Evolutionary conservation across 2,113 vertebrate genomes (phyloP).

Genomic region (Sapayoa aenigma): DNA sequence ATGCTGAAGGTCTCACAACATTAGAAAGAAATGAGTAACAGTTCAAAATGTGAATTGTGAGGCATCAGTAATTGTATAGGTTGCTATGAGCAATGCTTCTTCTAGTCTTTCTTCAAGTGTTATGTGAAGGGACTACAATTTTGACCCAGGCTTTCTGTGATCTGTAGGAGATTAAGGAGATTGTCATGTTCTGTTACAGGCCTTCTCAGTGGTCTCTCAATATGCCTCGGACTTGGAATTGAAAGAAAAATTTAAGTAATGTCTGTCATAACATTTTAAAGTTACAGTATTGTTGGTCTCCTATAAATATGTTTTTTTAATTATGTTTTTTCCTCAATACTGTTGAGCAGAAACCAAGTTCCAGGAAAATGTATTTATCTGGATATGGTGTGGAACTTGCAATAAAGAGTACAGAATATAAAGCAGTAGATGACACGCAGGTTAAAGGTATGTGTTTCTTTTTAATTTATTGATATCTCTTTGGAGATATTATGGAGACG

Average conservation of each 20-base stretch:
- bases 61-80: not conserved
- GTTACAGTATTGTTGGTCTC: not conserved
- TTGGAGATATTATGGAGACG: not conserved
- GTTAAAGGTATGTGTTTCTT: slow-evolving; percentile 79
- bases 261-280: not conserved
- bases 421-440: slow-evolving; percentile 90
- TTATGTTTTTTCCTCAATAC: not conserved
- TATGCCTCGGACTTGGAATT: not conserved
- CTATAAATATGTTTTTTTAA: not conserved
- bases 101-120: not conserved
- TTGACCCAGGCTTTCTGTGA: not conserved
- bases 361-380: slow-evolving; percentile 87
- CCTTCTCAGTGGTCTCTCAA: not conserved
- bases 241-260: not conserved
- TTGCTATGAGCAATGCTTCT: not conserved
- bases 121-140: not conserved
- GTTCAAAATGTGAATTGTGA: not conserved
- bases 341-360: slow-evolving; percentile 77
- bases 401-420: slow-evolving; percentile 97
- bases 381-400: slow-evolving; percentile 96
- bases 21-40: not conserved
- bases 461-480: not conserved
- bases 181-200: not conserved
- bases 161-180: not conserved
- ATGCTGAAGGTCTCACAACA: not conserved